Evolutionary conservation across 1,140 invertebrate genomes (phyloP).

Genomic region (Augochlora pura): DNA sequence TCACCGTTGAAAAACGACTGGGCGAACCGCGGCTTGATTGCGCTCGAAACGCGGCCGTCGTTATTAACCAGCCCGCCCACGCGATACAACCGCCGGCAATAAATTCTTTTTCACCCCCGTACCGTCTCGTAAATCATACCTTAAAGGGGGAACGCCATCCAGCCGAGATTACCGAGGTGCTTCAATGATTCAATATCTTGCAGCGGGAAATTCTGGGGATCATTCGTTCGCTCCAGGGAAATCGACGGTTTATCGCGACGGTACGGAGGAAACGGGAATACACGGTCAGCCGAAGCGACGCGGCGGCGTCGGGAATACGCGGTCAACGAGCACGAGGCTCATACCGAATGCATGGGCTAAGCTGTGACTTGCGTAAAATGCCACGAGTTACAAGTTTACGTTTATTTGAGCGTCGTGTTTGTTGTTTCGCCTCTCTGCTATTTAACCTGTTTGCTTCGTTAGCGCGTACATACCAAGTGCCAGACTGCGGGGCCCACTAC

Average conservation of each 20-base stretch:
- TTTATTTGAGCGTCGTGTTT: too few species aligned
- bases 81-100: background rate
- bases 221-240: background rate
- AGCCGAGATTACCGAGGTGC: background rate
- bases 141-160: background rate
- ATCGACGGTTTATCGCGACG: background rate
- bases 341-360: too few species aligned
- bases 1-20: background rate
- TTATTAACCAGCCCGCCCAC: slow-evolving; percentile 9
- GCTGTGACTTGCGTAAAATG: too few species aligned
- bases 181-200: slow-evolving; percentile 31
- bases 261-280: too few species aligned
- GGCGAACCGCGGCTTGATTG: background rate
- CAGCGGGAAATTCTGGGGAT: background rate
- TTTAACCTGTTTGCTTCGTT: too few species aligned
- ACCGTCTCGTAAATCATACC: slow-evolving; percentile 13
- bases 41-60: background rate
- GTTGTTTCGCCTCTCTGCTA: too few species aligned
- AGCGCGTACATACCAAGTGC: too few species aligned
- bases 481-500: too few species aligned
- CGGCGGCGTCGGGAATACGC: too few species aligned
- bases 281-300: too few species aligned
- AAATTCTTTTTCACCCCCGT: slow-evolving; percentile 16
- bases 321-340: too few species aligned
- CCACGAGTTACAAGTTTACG: too few species aligned